Evolutionary conservation across 2,113 vertebrate genomes (phyloP), one percentile per base, ranked within the genome.

Genomic region (Oreocharis arfaki): DNA sequence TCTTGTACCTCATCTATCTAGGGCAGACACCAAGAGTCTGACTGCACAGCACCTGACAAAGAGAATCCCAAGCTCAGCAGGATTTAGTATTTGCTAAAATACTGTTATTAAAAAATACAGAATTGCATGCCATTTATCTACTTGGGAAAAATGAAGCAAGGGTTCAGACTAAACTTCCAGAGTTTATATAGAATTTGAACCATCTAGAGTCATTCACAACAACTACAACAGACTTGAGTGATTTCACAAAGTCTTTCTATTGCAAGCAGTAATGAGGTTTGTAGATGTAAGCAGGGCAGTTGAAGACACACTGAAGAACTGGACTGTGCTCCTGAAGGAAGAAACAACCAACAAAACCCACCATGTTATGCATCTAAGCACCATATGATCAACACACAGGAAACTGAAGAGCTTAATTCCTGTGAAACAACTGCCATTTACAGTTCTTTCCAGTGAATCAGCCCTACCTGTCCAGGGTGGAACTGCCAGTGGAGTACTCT

Each of bases 401-500:
- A 87, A 77, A 60, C 14, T 33, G 64, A 90, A 61, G 87, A 73
- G 61, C 44, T 71, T 55, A 69, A 85, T 55, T 87, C 50, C 76
- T 32, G 47, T 71, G 78, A 80, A 90, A 67, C 17, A 93, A 8
- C 49, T 88, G 56, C 44, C 61, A 82, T 49, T 92, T 94, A 56
- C 57, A 95, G 49, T 10, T 56, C 87, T 67, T 24, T 49, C 33
- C 9, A 49, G 41, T 52, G 89, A 91, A 74, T 85, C 84, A 67
- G 16, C 53, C 95, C 65, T 97, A 99, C 99, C 99, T 98, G 96
- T 99, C 99, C 89, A 99, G 82, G 82, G 98, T 98, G 53, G 98
- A 98, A 97, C 98, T 98, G 83, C 97, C 97, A 82, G 98, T 97
- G 91, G 98, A 96, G 87, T 98, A 99, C 73, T 99, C 99, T 96